phyloP scores from a whole-genome alignment of 2,888 invertebrate species.

The Andrena dorsata region DNA sequence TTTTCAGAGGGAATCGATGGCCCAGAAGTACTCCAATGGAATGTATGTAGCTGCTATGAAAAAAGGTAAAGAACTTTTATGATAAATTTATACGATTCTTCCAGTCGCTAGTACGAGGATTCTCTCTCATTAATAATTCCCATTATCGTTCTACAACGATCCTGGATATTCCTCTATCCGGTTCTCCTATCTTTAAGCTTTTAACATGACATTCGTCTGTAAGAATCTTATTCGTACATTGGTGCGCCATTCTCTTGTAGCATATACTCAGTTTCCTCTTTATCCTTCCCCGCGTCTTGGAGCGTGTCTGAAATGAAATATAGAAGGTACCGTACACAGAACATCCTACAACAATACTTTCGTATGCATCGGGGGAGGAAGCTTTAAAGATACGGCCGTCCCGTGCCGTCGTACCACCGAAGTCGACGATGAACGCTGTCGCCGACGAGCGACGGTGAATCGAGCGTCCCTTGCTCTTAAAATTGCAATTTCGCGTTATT shows the following conservation, averaged over 20 bases:
- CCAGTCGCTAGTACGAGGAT: slow-evolving; percentile 30
- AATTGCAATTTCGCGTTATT: background rate
- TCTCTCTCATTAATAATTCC: slow-evolving; percentile 24
- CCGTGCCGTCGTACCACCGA: background rate
- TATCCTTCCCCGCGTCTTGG: slow-evolving; percentile 83
- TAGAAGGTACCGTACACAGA: slow-evolving; percentile 65
- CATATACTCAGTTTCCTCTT: slow-evolving; percentile 81
- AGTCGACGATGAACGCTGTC: background rate
- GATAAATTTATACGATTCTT: slow-evolving; percentile 46
- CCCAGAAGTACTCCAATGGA: slow-evolving; percentile 19
- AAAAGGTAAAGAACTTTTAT: slow-evolving; percentile 14
- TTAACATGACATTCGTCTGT: slow-evolving; percentile 45
- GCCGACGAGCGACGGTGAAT: background rate
- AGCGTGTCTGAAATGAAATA: slow-evolving; percentile 80
- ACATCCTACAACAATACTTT: slow-evolving; percentile 34
- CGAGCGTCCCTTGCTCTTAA: background rate
- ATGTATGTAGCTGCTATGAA: slow-evolving; percentile 15
- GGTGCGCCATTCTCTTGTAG: slow-evolving; percentile 81
- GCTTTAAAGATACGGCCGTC: slow-evolving; percentile 6
- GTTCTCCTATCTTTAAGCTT: slow-evolving; percentile 14
- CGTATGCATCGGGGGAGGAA: background rate
- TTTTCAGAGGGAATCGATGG: too few species aligned
- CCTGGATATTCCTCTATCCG: slow-evolving; percentile 33
- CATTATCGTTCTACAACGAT: slow-evolving; percentile 28
- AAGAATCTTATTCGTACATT: slow-evolving; percentile 80